phyloP scores from a whole-genome alignment of 2,888 invertebrate genomes.

The Nephrotoma appendiculata region DNA sequence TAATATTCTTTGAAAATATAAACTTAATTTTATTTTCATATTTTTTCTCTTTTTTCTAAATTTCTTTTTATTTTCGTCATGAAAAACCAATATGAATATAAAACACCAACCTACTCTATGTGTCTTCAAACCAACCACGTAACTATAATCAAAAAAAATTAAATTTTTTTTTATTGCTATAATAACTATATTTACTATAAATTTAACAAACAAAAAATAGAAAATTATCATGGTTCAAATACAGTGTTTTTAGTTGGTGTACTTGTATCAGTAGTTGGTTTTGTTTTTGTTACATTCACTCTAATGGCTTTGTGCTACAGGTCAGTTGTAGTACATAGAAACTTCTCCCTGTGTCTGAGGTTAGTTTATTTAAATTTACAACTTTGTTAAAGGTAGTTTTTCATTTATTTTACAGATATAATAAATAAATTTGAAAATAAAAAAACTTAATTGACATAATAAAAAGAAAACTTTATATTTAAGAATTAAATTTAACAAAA shows the following conservation, averaged over 20 bases:
- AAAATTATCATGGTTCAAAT: constrained; percentile 95
- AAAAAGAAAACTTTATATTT: background rate
- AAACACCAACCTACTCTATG: background rate
- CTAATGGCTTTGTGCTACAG: constrained; percentile 98
- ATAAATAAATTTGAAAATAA: background rate
- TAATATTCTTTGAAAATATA: background rate
- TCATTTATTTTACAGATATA: constrained; percentile 19
- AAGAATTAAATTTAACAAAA: background rate
- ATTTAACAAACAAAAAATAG: constrained; percentile 35
- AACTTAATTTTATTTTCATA: background rate
- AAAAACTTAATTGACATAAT: background rate
- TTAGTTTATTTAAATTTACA: constrained; percentile 56
- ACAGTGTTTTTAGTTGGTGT: constrained; percentile 95
- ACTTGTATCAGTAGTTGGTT: constrained; percentile 98
- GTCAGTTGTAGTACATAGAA: constrained; percentile 98
- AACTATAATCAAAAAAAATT: background rate
- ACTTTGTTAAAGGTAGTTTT: constrained; percentile 14
- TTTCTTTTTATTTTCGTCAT: background rate
- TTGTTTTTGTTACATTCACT: constrained; percentile 97
- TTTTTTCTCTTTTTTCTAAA: background rate
- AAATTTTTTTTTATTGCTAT: background rate
- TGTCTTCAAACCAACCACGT: background rate
- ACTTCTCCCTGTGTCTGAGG: constrained; percentile 97
- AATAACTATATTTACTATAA: background rate
- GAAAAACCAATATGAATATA: background rate